Evolutionary conservation across 2,888 invertebrate genomes (phyloP), one percentile per base, ranked within the genome.

Genomic region (Eucriotettix oculatus): DNA sequence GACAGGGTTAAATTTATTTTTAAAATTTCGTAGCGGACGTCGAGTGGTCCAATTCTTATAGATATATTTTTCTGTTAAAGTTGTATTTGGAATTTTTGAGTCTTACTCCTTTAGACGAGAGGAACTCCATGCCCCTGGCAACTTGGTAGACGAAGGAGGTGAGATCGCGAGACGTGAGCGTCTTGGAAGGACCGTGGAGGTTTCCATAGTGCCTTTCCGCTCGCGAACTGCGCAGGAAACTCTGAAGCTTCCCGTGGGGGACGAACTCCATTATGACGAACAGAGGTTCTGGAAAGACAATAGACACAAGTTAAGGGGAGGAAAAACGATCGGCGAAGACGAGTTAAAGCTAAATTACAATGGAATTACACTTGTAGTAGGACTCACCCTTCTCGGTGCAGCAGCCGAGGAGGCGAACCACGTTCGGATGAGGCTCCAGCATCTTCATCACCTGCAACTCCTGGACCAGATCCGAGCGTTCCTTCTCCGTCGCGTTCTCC

Each of bases 261-360:
- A 94, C 87, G 71, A 87, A 94, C 74, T 96, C 95, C 82, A 96
- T 86, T 67, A 96, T 90, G 29, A 95, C 87, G 70, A 94, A 86
- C 62, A 90, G 83, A 11, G 95, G 95, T 71, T 93, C 94, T 78
- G 69, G 9, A 66, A 66, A 40, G 58, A 16, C 57, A 9, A 57
- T 42, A 14, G 16, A n/a, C n/a, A n/a, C n/a, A n/a, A n/a, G n/a
- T n/a, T n/a, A n/a, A n/a, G n/a, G n/a, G n/a, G n/a, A n/a, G n/a
- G n/a, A n/a, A n/a, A n/a, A n/a, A n/a, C n/a, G n/a, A n/a, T n/a
- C n/a, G n/a, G n/a, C n/a, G n/a, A n/a, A n/a, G n/a, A n/a, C n/a
- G n/a, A n/a, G n/a, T n/a, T n/a, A n/a, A n/a, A n/a, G n/a, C n/a
- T n/a, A n/a, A n/a, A n/a, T n/a, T n/a, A n/a, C n/a, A n/a, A n/a